A percentile compares a stretch with the other conserved stretches of the same genome.
Evolutionary conservation across 2,113 vertebrate genomes (phyloP).

Genomic region (Ranitomeya imitator): DNA sequence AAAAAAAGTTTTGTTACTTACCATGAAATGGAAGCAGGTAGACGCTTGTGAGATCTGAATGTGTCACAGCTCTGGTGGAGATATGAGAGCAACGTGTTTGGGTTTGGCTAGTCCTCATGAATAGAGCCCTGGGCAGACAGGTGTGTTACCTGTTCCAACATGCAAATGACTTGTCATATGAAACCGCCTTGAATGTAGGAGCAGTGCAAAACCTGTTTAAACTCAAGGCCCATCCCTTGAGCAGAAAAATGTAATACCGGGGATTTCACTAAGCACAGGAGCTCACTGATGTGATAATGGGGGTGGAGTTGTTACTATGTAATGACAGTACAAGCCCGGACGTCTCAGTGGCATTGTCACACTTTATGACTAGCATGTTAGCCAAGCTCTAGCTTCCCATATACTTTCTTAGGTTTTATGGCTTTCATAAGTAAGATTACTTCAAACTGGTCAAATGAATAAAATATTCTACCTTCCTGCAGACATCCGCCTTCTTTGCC

Average conservation of each 20-base stretch:
- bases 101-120: conserved; percentile 70
- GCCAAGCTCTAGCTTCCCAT: not conserved
- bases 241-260: conserved; percentile 19
- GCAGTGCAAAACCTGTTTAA: conserved; percentile 77
- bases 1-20: conserved; percentile 22
- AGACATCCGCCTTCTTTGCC: not conserved
- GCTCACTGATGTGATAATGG: not conserved
- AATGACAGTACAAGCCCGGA: conserved; percentile 28
- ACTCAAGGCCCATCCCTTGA: conserved; percentile 71
- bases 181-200: conserved; percentile 68
- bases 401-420: not conserved
- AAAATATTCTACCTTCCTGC: not conserved
- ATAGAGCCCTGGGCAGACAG: conserved; percentile 69
- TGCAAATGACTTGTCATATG: conserved; percentile 68
- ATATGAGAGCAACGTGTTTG: conserved; percentile 54
- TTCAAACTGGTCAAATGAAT: not conserved
- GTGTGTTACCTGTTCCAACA: conserved; percentile 84
- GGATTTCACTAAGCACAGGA: conserved; percentile 8
- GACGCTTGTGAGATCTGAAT: conserved; percentile 22
- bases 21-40: conserved; percentile 38
- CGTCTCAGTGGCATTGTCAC: not conserved
- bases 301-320: not conserved
- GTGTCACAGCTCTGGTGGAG: conserved; percentile 34
- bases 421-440: not conserved
- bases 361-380: not conserved